phyloP scores from a whole-genome alignment of 2,113 vertebrate genomes.

The Brevimyrus niger region DNA sequence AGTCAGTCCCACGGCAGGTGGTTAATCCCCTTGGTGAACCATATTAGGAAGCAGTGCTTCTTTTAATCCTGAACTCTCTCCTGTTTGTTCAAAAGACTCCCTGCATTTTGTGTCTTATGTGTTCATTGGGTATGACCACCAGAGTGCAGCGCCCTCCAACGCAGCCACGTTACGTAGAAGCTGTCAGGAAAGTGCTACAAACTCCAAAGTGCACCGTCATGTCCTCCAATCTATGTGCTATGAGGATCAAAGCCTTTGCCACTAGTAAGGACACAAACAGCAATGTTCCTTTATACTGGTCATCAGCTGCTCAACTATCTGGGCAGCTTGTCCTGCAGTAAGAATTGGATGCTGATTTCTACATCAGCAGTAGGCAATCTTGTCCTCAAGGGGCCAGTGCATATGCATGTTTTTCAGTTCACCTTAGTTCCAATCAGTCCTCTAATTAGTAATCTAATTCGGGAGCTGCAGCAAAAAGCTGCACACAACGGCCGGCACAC shows the following conservation, averaged over 20 bases:
- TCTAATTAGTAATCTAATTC: background rate
- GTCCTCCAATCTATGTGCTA: constrained; percentile 67
- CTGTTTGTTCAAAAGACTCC: constrained; percentile 37
- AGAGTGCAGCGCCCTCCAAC: constrained; percentile 67
- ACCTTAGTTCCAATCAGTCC: background rate
- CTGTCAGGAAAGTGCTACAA: constrained; percentile 46
- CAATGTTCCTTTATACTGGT: constrained; percentile 24
- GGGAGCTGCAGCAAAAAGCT: background rate
- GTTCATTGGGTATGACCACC: constrained; percentile 56
- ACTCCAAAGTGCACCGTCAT: constrained; percentile 56
- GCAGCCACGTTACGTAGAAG: constrained; percentile 61
- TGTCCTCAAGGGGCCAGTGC: background rate
- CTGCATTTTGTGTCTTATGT: background rate
- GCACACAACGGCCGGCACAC: background rate
- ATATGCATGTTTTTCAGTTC: background rate
- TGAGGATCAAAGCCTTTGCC: constrained; percentile 46
- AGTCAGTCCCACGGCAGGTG: background rate
- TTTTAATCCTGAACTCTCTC: background rate
- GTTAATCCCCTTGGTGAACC: background rate
- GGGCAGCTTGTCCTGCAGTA: background rate
- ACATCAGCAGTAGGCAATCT: too few relatives aligned
- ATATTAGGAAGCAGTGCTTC: background rate
- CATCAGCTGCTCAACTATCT: background rate
- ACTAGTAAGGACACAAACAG: constrained; percentile 49
- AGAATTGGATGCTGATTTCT: too few relatives aligned